A percentile compares a stretch with the other conserved stretches of the same genome.
Evolutionary conservation across 2,888 invertebrate species (phyloP).

Genomic region (Erebia epiphron): DNA sequence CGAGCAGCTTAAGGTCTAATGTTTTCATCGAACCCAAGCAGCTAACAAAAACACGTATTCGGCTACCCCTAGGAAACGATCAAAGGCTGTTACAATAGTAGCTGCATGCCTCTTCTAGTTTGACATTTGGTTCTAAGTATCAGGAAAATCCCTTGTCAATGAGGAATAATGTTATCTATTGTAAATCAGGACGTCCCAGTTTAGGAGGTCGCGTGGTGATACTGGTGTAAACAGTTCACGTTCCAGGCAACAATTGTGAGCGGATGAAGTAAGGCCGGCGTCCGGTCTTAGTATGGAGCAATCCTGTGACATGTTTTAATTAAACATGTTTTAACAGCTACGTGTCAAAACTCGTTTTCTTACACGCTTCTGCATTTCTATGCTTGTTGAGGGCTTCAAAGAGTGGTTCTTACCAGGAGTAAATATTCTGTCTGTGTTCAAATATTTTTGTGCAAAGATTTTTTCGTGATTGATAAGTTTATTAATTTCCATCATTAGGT

Average conservation of each 20-base stretch:
- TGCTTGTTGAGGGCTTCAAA: background rate
- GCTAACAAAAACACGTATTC: no score
- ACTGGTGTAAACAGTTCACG: conserved; percentile 44
- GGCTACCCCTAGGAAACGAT: no score
- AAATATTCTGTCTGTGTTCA: conserved; percentile 1
- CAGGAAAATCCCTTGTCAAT: no score
- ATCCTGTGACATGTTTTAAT: conserved; percentile 34
- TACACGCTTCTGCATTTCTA: background rate
- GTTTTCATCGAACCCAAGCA: no score
- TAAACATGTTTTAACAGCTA: conserved; percentile 29
- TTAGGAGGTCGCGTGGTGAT: conserved; percentile 13
- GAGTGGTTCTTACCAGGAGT: background rate
- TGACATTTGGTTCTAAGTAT: no score
- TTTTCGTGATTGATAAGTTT: no score
- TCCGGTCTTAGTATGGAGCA: conserved; percentile 33
- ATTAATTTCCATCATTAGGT: background rate
- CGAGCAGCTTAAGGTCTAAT: no score
- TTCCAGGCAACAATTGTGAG: conserved; percentile 53
- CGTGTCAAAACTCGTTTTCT: conserved; percentile 19
- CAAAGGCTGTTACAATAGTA: no score
- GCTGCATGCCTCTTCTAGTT: no score
- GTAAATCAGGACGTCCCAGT: conserved; percentile 24
- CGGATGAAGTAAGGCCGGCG: conserved; percentile 54
- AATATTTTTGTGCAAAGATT: no score
- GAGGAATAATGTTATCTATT: background rate